These are phyloP conservation scores for Notothenia coriiceps DNA, from an alignment of 2,113 vertebrate genomes.

Conservation along the genomic window DNA sequence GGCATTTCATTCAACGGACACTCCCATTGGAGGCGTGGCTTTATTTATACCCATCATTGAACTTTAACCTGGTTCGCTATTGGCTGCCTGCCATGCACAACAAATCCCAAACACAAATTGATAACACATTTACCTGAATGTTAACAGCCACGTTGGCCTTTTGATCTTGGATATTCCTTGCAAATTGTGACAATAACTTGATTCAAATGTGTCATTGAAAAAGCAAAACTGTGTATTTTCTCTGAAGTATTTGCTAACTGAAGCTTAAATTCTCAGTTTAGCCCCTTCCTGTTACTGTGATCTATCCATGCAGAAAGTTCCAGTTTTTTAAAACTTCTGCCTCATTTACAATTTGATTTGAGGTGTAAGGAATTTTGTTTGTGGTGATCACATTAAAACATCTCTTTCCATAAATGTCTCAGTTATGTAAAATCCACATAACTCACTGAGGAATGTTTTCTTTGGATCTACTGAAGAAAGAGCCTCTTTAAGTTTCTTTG, in stretches of 20 bases:
- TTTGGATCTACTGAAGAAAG: conserved; percentile 9
- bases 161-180: neutral
- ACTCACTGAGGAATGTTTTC: conserved; percentile 13
- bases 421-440: conserved; percentile 13
- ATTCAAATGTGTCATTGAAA: neutral
- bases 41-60: too few species aligned
- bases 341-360: neutral
- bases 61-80: too few species aligned
- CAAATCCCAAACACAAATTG: too few species aligned
- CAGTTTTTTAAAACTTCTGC: neutral
- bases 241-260: neutral
- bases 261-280: neutral
- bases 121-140: too few species aligned
- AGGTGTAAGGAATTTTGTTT: neutral
- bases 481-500: neutral
- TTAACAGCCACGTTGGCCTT: neutral
- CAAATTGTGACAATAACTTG: neutral
- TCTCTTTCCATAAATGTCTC: conserved; percentile 13
- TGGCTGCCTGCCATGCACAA: too few species aligned
- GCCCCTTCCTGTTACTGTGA: neutral
- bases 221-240: neutral
- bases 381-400: conserved; percentile 1
- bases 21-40: too few species aligned
- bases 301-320: neutral
- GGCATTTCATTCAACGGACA: too few species aligned